Conservation (phyloP, 2,113 vertebrate species). For the Urocitellus parryii region DNA sequence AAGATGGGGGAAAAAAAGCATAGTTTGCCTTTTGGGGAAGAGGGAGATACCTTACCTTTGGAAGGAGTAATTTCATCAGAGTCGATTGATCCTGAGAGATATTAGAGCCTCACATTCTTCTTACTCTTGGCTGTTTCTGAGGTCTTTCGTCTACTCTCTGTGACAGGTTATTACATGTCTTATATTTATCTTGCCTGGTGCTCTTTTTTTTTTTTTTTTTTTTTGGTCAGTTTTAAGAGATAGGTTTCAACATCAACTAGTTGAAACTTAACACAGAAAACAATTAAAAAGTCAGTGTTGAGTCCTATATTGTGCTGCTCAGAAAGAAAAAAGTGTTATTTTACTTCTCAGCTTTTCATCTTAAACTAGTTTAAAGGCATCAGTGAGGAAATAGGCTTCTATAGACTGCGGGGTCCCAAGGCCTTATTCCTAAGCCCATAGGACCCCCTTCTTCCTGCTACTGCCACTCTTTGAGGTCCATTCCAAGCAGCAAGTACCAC, state of each 20-base stretch:
- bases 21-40: conserved; percentile 4
- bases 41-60: conserved; percentile 9
- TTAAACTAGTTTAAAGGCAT: conserved; percentile 49
- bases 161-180: conserved; percentile 41
- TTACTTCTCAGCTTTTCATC: conserved; percentile 23
- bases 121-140: background rate
- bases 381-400: conserved; percentile 49
- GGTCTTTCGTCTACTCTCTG: background rate
- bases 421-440: background rate
- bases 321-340: background rate
- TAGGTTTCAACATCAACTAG: background rate
- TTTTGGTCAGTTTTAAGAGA: background rate
- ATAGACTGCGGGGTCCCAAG: background rate
- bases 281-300: background rate
- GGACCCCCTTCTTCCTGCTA: background rate
- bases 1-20: background rate
- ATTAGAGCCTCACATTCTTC: conserved; percentile 8
- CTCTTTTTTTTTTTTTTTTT: background rate
- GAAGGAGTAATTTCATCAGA: conserved; percentile 43
- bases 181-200: conserved; percentile 33
- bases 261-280: conserved; percentile 35
- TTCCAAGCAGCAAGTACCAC: conserved; percentile 2
- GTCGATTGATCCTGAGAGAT: conserved; percentile 50
- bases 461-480: background rate
- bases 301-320: conserved; percentile 54